A percentile compares a stretch with the other conserved stretches of the same genome.
Conservation (phyloP, 2,888 invertebrate species). For the Calliopum simillimum region DNA sequence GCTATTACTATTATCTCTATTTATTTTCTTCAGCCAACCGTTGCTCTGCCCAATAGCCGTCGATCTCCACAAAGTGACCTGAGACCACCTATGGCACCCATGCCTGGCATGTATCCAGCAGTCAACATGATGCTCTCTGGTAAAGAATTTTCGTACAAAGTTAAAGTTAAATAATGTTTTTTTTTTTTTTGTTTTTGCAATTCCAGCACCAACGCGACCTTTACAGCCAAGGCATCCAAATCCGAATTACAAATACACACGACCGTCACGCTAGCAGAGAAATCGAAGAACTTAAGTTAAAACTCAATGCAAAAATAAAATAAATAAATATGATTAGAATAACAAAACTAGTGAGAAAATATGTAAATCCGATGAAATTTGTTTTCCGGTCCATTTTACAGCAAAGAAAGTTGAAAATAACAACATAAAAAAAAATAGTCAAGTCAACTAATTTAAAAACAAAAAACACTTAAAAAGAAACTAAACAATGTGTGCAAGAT, state of each 20-base stretch:
- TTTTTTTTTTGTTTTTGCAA: not conserved
- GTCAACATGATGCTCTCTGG: slow-evolving; percentile 68
- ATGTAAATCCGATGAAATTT: not conserved
- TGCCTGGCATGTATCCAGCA: slow-evolving; percentile 66
- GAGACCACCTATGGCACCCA: slow-evolving; percentile 65
- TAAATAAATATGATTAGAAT: slow-evolving; percentile 39
- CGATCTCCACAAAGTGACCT: slow-evolving; percentile 66
- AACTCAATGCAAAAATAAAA: slow-evolving; percentile 55
- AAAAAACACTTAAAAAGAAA: slow-evolving; percentile 1
- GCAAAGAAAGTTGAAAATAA: slow-evolving; percentile 35
- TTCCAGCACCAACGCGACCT: slow-evolving; percentile 63
- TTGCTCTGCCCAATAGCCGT: slow-evolving; percentile 66
- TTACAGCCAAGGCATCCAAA: slow-evolving; percentile 66
- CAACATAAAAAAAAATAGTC: slow-evolving; percentile 35
- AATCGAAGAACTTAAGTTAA: slow-evolving; percentile 53
- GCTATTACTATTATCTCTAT: not conserved
- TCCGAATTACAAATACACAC: slow-evolving; percentile 66
- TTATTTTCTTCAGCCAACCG: slow-evolving; percentile 58
- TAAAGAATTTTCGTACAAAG: slow-evolving; percentile 41
- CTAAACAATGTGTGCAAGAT: too few species aligned
- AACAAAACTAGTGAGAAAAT: slow-evolving; percentile 27
- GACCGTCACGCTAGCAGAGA: slow-evolving; percentile 50
- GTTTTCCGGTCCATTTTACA: slow-evolving; percentile 52
- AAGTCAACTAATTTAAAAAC: slow-evolving; percentile 35
- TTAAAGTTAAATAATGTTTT: not conserved